A percentile compares a stretch with the other conserved stretches of the same genome.
Conservation (phyloP, 2,113 vertebrate species). For the Raja brachyura region DNA sequence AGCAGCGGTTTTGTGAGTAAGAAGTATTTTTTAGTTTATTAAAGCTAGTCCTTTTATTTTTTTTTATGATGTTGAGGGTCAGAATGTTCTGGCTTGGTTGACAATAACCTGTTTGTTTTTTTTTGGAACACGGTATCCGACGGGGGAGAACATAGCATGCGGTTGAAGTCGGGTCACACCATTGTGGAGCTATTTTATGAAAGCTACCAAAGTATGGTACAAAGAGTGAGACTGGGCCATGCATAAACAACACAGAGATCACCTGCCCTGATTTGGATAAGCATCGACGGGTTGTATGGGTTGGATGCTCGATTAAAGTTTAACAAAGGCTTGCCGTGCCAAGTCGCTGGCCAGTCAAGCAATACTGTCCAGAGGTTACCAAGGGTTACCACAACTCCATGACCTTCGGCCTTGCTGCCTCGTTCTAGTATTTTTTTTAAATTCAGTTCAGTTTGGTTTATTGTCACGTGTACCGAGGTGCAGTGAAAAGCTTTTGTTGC, state of each 20-base stretch:
- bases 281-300: not conserved
- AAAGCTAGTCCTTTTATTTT: not conserved
- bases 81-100: not conserved
- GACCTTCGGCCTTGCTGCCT: not conserved
- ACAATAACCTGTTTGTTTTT: constrained; percentile 21
- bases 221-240: not conserved
- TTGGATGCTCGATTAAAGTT: not conserved
- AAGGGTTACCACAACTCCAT: not conserved
- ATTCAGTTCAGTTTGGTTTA: no score
- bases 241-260: not conserved
- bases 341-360: not conserved
- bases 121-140: not conserved
- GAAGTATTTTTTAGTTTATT: not conserved
- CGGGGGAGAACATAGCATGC: not conserved
- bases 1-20: not conserved
- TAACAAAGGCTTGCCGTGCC: not conserved
- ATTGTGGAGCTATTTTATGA: constrained; percentile 11
- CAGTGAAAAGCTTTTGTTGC: no score
- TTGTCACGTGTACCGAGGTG: no score
- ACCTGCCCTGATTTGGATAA: not conserved
- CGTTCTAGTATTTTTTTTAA: not conserved
- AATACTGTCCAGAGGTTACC: no score
- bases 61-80: constrained; percentile 3
- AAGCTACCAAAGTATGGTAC: not conserved
- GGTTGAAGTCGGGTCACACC: not conserved